phyloP scores from a whole-genome alignment of 2,888 invertebrate species.

The Caenorhabditis japonica region DNA sequence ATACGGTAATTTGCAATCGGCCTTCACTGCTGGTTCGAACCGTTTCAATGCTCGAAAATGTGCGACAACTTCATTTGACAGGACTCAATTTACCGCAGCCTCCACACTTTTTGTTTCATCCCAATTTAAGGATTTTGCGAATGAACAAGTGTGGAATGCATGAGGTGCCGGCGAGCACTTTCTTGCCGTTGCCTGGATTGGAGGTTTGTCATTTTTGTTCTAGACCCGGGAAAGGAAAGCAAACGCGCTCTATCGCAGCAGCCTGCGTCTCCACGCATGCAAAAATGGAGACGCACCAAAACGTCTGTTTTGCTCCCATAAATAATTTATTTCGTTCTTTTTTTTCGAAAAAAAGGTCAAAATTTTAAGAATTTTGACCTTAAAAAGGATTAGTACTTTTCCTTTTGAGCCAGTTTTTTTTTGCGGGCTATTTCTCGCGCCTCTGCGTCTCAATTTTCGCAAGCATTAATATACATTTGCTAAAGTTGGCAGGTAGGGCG shows the following conservation, averaged over 20 bases:
- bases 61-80: slow-evolving; percentile 46
- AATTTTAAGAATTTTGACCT: background rate
- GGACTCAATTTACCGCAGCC: slow-evolving; percentile 64
- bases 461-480: background rate
- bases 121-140: slow-evolving; percentile 60
- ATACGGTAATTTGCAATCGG: slow-evolving; percentile 52
- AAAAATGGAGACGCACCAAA: too few species aligned
- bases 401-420: slow-evolving; percentile 6
- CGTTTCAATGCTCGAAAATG: slow-evolving; percentile 55
- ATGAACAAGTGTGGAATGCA: slow-evolving; percentile 67
- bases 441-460: background rate
- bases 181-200: slow-evolving; percentile 68
- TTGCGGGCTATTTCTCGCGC: too few species aligned
- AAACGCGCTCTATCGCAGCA: too few species aligned
- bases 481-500: too few species aligned
- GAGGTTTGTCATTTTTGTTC: slow-evolving; percentile 52
- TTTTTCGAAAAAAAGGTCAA: background rate
- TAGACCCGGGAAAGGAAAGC: background rate
- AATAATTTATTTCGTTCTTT: background rate
- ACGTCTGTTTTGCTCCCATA: background rate
- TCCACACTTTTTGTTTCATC: slow-evolving; percentile 71
- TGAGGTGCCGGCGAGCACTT: slow-evolving; percentile 62
- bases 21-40: slow-evolving; percentile 59
- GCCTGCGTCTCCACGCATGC: too few species aligned
- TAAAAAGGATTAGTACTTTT: background rate